A percentile compares a stretch with the other conserved stretches of the same genome.
phyloP scores from a whole-genome alignment of 2,797 vertebrate genomes.

The Mycteria americana region DNA sequence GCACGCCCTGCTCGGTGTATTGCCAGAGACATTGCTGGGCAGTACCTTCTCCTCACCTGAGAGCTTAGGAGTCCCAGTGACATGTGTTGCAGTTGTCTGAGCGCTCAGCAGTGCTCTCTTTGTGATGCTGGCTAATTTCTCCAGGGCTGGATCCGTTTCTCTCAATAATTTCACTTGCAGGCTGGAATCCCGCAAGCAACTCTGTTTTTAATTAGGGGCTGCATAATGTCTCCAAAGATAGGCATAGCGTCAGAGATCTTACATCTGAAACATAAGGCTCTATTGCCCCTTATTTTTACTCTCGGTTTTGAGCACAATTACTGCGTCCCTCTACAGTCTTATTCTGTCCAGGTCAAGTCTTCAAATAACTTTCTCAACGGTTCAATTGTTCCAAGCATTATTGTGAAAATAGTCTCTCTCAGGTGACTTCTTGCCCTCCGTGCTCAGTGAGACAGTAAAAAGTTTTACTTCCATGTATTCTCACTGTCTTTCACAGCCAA shows the following conservation, averaged over 20 bases:
- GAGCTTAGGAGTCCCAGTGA: neutral
- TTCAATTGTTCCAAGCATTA: neutral
- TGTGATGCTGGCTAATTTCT: conserved; percentile 20
- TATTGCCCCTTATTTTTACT: neutral
- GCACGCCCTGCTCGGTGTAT: accelerated
- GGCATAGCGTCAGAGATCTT: neutral
- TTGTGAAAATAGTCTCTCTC: neutral
- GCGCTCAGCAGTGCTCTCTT: neutral
- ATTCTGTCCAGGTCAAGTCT: neutral
- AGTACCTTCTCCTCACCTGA: neutral
- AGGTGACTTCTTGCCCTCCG: neutral
- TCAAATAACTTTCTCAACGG: neutral
- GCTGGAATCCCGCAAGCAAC: neutral
- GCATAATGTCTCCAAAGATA: neutral
- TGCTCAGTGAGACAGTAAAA: neutral
- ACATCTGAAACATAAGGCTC: neutral
- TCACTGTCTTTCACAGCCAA: neutral
- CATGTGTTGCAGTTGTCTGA: neutral
- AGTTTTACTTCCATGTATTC: neutral
- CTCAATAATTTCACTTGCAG: neutral
- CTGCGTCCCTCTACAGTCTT: neutral
- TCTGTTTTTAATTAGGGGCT: conserved; percentile 16
- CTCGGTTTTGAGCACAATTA: neutral
- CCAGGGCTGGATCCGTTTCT: neutral
- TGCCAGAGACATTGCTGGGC: neutral